phyloP scores from a whole-genome alignment of 2,797 vertebrate genomes.

The Toxotes lorentzi region DNA sequence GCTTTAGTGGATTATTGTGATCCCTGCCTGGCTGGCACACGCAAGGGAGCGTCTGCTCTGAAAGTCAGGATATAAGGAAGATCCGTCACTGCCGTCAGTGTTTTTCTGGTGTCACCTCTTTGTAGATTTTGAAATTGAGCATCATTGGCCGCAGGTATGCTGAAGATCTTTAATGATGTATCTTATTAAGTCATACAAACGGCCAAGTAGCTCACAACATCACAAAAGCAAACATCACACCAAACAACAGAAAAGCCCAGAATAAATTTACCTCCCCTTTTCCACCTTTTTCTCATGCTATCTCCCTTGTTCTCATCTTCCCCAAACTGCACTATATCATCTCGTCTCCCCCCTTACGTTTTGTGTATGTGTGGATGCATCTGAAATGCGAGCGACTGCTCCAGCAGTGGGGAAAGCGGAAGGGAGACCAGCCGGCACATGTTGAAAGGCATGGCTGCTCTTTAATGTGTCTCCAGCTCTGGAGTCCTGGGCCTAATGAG shows the following conservation, averaged over 20 bases:
- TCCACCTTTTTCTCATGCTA: neutral
- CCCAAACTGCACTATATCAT: slow-evolving; percentile 14
- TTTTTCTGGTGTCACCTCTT: slow-evolving; percentile 28
- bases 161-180: neutral
- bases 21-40: slow-evolving; percentile 64
- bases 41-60: slow-evolving; percentile 43
- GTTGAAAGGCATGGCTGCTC: slow-evolving; percentile 88
- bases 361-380: slow-evolving; percentile 62
- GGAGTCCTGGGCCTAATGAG: slow-evolving; percentile 91
- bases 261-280: neutral
- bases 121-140: neutral
- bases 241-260: slow-evolving; percentile 1
- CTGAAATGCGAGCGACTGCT: slow-evolving; percentile 64
- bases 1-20: slow-evolving; percentile 79
- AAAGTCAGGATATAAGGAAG: slow-evolving; percentile 49
- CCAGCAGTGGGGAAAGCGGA: slow-evolving; percentile 68
- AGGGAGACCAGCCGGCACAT: slow-evolving; percentile 89
- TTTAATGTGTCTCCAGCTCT: slow-evolving; percentile 93
- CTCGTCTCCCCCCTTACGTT: slow-evolving; percentile 34
- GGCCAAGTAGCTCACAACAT: neutral
- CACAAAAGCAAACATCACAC: slow-evolving; percentile 5
- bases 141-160: neutral
- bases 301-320: slow-evolving; percentile 2
- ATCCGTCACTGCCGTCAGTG: slow-evolving; percentile 26
- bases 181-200: neutral